Conservation (phyloP, 2,113 vertebrate species). For the Axis porcinus region DNA sequence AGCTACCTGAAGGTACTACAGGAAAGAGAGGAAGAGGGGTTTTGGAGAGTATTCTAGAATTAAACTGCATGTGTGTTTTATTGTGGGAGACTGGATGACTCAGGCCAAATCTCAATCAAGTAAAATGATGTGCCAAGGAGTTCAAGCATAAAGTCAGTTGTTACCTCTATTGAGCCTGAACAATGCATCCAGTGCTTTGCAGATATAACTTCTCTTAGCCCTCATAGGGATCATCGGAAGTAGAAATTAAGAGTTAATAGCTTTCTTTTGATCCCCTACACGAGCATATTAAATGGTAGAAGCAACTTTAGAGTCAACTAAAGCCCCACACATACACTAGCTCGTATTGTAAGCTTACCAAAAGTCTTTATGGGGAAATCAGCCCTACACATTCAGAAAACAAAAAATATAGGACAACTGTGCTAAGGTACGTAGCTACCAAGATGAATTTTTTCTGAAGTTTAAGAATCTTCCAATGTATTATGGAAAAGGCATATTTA, state of each 20-base stretch:
- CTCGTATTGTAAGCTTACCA: background rate
- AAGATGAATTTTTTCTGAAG: background rate
- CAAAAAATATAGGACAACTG: background rate
- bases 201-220: background rate
- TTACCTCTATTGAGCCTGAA: background rate
- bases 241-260: background rate
- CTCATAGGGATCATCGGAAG: background rate
- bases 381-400: background rate
- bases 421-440: background rate
- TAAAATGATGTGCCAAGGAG: background rate
- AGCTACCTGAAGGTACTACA: background rate
- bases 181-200: background rate
- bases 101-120: background rate
- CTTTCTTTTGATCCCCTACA: background rate
- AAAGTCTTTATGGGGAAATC: background rate
- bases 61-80: background rate
- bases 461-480: background rate
- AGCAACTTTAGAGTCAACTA: conserved; percentile 9
- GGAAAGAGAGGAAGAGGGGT: background rate
- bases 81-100: background rate
- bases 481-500: background rate
- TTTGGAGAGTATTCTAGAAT: background rate
- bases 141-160: background rate
- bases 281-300: background rate
- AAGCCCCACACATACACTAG: background rate